A percentile compares a stretch with the other conserved stretches of the same genome.
These are phyloP conservation scores for Lydus trimaculatus DNA, from an alignment of 2,888 invertebrate genomes.

Conservation along the genomic window DNA sequence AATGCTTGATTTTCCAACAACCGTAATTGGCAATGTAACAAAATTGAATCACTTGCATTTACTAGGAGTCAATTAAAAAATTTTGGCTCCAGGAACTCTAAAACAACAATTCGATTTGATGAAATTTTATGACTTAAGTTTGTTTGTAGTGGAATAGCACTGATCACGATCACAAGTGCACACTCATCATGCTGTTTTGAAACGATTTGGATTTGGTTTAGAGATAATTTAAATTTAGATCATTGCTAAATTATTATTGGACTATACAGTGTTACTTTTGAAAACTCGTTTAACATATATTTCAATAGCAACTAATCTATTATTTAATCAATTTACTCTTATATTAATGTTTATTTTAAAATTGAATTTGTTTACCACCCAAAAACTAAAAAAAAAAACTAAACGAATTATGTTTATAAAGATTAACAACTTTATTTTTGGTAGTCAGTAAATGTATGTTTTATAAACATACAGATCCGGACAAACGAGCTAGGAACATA, in stretches of 20 bases:
- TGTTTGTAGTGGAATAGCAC: not conserved
- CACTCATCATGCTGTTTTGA: conserved; percentile 19
- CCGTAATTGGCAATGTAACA: not conserved
- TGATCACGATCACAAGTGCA: conserved; percentile 25
- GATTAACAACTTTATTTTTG: not conserved
- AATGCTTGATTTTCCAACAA: not conserved
- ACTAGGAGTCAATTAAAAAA: not conserved
- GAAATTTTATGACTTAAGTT: too few species aligned
- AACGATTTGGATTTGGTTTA: conserved; percentile 20
- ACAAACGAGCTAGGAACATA: too few species aligned
- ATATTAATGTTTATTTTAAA: not conserved
- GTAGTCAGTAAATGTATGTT: not conserved
- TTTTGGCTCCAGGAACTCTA: too few species aligned
- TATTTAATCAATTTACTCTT: not conserved
- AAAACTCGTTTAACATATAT: not conserved
- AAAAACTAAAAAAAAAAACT: not conserved
- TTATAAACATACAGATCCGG: not conserved
- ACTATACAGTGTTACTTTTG: conserved; percentile 17
- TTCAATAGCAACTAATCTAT: not conserved
- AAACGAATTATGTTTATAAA: too few species aligned
- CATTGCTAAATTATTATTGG: conserved; percentile 42
- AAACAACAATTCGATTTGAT: too few species aligned
- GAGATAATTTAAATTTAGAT: conserved; percentile 45
- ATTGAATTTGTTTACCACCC: not conserved
- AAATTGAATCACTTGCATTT: not conserved